Evolutionary conservation across 2,888 invertebrate genomes (phyloP), one percentile per base, ranked within the genome.

Genomic region (Phyllotreta cruciferae): DNA sequence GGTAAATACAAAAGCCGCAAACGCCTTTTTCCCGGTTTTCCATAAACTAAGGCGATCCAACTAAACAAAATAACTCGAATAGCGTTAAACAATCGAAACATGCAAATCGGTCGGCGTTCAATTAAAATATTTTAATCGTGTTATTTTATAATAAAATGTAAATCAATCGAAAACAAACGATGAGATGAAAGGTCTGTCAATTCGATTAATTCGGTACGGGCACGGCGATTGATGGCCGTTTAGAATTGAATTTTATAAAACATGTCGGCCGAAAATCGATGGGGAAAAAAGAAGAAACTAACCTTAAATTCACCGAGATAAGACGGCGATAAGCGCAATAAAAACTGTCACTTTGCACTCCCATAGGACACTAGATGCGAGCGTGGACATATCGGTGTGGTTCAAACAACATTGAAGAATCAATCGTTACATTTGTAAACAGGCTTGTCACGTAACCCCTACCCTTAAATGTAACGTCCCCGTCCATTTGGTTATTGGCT

Each of bases 341-440:
- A 24, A 37, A 67, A 67, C 65, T 67, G 66, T 68, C 68, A 68
- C 68, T 66, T 62, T 56, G 60, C 66, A 66, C 63, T 69, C 67
- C 69, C 69, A 66, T 66, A 71, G 74, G 77, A 73, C 77, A 75
- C 77, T 73, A 74, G 70, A 72, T 72, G 70, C 74, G 70, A 75
- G 72, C 77, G 76, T 75, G 77, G 75, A 79, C 75, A 78, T 79
- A 79, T 79, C 79, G 74, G 79, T 77, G 77, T 74, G 78, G 80
- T 78, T 79, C 79, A 80, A 80, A 80, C 80, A 81, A 80, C 80
- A 80, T 79, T 79, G 79, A 81, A 81, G 81, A 81, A 81, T 81
- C 81, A 81, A 81, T 81, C 81, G 81, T 80, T 78, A 81, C 81
- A 81, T 81, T 81, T 81, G 81, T 81, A 81, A 81, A 81, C 81